Percentiles rank a stretch among this genome's conserved stretches.
These are phyloP conservation scores for Gryllus bimaculatus DNA, from an alignment of 1,140 invertebrate species.

Conservation along the genomic window DNA sequence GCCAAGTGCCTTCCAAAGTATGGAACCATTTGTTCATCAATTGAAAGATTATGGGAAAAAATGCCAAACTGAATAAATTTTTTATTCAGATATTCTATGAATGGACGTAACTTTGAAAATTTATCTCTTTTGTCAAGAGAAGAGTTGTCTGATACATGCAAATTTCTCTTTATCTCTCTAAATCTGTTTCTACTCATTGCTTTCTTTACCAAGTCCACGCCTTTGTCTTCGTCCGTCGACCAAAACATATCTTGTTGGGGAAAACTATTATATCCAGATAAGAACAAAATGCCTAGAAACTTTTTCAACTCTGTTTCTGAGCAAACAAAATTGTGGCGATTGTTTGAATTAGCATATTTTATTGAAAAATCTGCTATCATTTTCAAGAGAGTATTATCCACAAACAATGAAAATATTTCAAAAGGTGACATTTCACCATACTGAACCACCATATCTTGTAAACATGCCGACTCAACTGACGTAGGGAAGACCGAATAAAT, in stretches of 20 bases:
- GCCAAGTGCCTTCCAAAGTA: constrained; percentile 28
- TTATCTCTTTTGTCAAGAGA: too few species aligned
- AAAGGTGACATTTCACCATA: too few species aligned
- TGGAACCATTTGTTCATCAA: too few species aligned
- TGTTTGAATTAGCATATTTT: too few species aligned
- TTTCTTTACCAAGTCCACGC: constrained; percentile 23
- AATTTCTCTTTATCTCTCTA: background rate
- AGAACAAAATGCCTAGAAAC: background rate
- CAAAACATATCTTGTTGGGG: background rate
- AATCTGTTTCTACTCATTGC: constrained; percentile 25
- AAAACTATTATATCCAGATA: background rate
- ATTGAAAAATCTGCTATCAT: too few species aligned
- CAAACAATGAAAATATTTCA: too few species aligned
- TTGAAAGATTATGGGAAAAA: constrained; percentile 34
- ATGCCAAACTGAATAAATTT: background rate
- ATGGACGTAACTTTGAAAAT: constrained; percentile 26
- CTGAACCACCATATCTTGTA: too few species aligned
- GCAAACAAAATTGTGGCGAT: too few species aligned
- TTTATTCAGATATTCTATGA: background rate
- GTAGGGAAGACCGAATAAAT: too few species aligned
- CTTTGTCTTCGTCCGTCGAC: constrained; percentile 15
- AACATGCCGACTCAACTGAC: too few species aligned
- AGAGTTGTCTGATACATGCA: too few species aligned
- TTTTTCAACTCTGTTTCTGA: background rate
- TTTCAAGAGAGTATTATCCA: too few species aligned